A percentile compares a stretch with the other conserved stretches of the same genome.
Evolutionary conservation across 2,888 invertebrate genomes (phyloP).

Genomic region (Dinocampus coccinellae): DNA sequence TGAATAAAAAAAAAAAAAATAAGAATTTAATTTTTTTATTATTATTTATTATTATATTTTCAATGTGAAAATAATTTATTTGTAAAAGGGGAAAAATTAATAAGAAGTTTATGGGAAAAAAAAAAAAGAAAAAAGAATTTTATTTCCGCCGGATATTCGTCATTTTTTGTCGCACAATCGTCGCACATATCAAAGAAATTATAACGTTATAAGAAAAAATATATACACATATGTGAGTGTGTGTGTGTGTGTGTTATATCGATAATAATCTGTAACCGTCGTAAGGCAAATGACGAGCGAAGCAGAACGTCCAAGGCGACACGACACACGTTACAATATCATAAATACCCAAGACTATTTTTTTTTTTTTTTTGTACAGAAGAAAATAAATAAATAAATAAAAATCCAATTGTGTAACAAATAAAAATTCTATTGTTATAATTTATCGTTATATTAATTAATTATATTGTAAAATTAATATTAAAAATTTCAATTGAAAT

Average conservation of each 20-base stretch:
- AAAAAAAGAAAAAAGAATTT: conserved; percentile 47
- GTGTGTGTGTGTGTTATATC: conserved; percentile 52
- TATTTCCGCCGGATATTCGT: conserved; percentile 68
- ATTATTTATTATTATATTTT: no score
- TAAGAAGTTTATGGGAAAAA: no score
- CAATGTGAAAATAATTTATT: no score
- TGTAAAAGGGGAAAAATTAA: no score
- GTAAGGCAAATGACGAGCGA: conserved; percentile 45
- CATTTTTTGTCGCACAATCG: conserved; percentile 67
- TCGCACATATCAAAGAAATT: conserved; percentile 58
- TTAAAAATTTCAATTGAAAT: no score
- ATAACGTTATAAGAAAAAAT: conserved; percentile 59
- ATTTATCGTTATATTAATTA: no score
- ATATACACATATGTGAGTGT: conserved; percentile 29
- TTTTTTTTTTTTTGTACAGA: no score
- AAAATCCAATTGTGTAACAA: neutral
- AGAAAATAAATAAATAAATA: neutral
- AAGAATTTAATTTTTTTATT: no score
- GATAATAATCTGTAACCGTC: conserved; percentile 68
- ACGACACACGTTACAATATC: conserved; percentile 11
- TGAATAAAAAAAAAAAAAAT: neutral
- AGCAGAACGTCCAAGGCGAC: conserved; percentile 47
- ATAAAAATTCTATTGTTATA: no score
- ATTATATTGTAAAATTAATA: no score
- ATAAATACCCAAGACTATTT: no score